A percentile compares a stretch with the other conserved stretches of the same genome.
Conservation (phyloP, 2,797 vertebrate species). For the Botia kubotai region DNA sequence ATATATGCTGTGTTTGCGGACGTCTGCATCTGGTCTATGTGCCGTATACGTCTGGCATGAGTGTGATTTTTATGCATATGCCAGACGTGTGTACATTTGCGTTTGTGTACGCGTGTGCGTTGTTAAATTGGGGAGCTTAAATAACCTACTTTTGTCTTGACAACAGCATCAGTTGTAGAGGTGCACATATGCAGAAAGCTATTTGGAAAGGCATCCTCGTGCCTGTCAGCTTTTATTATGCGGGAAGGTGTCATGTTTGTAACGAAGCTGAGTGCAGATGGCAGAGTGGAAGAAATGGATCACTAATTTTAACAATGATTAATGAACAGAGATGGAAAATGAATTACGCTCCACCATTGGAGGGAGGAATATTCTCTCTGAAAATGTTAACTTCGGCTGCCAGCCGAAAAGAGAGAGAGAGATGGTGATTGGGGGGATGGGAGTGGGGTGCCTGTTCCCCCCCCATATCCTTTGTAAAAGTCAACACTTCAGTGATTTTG, state of each 20-base stretch:
- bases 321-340: constrained; percentile 99
- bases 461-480: constrained; percentile 93
- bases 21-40: constrained; percentile 57
- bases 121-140: constrained; percentile 88
- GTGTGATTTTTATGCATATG: constrained; percentile 30
- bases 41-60: constrained; percentile 8
- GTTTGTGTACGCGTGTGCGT: constrained; percentile 74
- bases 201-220: constrained; percentile 99
- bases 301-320: constrained; percentile 99
- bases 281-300: constrained; percentile 99
- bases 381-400: constrained; percentile 99
- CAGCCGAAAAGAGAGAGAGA: constrained; percentile 73
- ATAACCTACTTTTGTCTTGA: constrained; percentile 99
- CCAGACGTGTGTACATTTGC: constrained; percentile 46
- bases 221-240: constrained; percentile 99
- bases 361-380: constrained; percentile 99
- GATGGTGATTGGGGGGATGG: constrained; percentile 45
- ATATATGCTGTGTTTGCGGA: constrained; percentile 44
- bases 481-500: constrained; percentile 97
- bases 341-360: constrained; percentile 99
- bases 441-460: constrained; percentile 65
- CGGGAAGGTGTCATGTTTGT: constrained; percentile 99
- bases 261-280: constrained; percentile 99
- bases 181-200: constrained; percentile 99
- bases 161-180: constrained; percentile 96